Evolutionary conservation across 2,113 vertebrate genomes (phyloP), one percentile per base, ranked within the genome.

Genomic region (Cyprinus carpio): DNA sequence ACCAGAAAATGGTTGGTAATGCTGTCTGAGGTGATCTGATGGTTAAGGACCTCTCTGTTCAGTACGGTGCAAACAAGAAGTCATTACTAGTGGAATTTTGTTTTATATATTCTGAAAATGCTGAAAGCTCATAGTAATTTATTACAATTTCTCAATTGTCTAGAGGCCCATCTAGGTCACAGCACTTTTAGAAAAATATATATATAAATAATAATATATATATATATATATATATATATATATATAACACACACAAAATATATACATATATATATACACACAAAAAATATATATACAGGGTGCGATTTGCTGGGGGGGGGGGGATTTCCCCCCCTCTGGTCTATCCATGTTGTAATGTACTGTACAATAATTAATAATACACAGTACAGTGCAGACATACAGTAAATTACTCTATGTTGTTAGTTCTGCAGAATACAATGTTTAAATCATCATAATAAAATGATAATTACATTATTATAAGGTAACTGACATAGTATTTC

Each of bases 1-100:
- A 95, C 93, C 91, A 90, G 27, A 92, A 89, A 92, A 78, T 84
- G 51, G 27, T 58, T 74, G 79, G 79, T 81, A 82, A 71, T 60
- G 75, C 76, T 80, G 76, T 81, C 51, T 67, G 34, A 25, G 81
- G 84, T 80, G 75, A 81, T 46, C 49, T 71, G 60, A 29, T 64
- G 67, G 81, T 85, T 54, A 86, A 85, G 81, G 87, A 75, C 72
- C 15, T 34, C 31, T 78, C 71, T 40, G 10, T 43, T 43, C 9
- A 40, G 29, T 37, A 78, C 23, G 2, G 40, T 11, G 9, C 40
- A 43, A 37, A 6, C 5, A 40, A 40, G 7, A 40, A 60, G 25
- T 34, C 49, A 56, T 31, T 56, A 40, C 20, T 15, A 15, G 31
- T 56, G 4, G 27, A 78, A 56, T 60, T 78, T 15, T 60, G 31